These are phyloP conservation scores for Pimpla rufipes DNA, from an alignment of 2,888 invertebrate genomes.

Conservation along the genomic window DNA sequence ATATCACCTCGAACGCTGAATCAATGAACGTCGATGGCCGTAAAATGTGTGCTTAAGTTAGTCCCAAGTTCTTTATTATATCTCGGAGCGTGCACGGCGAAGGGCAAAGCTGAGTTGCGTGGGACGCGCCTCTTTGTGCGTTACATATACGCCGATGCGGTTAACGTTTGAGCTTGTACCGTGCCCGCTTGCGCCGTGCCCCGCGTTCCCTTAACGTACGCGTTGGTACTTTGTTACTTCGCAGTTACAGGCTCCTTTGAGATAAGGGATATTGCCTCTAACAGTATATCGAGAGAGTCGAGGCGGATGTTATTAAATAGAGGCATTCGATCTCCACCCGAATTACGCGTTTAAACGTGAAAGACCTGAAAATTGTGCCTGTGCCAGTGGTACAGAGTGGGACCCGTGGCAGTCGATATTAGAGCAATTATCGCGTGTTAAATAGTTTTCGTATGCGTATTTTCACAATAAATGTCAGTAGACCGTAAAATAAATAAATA, in stretches of 20 bases:
- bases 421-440: too few species aligned
- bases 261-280: conserved; percentile 43
- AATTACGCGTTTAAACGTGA: neutral
- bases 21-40: conserved; percentile 58
- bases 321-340: neutral
- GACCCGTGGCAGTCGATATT: too few species aligned
- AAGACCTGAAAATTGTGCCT: too few species aligned
- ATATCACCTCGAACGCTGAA: conserved; percentile 55
- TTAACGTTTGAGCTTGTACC: conserved; percentile 45
- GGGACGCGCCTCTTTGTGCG: conserved; percentile 47
- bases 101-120: conserved; percentile 51
- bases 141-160: conserved; percentile 44
- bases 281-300: conserved; percentile 28
- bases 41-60: conserved; percentile 58
- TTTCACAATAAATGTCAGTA: too few species aligned
- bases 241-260: conserved; percentile 21
- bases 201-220: conserved; percentile 33
- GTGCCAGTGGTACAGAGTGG: too few species aligned
- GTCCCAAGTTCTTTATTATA: conserved; percentile 48
- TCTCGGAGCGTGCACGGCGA: conserved; percentile 5
- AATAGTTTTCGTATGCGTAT: too few species aligned
- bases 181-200: conserved; percentile 16
- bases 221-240: conserved; percentile 45
- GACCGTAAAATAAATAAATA: too few species aligned
- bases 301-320: conserved; percentile 12